Evolutionary conservation across 2,888 invertebrate species (phyloP).

Genomic region (Xestoiulus laeticollis): DNA sequence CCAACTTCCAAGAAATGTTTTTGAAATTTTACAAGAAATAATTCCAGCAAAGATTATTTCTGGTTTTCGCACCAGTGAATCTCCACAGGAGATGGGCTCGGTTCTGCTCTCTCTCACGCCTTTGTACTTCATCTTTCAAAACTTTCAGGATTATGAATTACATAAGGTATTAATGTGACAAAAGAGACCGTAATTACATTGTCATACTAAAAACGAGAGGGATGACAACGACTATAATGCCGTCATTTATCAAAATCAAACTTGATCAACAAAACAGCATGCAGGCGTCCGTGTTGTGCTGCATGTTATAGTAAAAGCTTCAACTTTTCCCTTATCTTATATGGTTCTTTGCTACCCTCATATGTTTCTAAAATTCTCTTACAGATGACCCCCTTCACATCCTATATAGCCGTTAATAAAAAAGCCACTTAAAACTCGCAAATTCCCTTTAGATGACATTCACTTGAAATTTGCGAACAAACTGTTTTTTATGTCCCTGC

Average conservation of each 20-base stretch:
- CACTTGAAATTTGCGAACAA: background rate
- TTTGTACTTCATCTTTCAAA: background rate
- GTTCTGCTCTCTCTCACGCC: background rate
- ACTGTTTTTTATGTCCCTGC: background rate
- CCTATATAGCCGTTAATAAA: background rate
- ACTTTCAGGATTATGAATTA: conserved; percentile 23
- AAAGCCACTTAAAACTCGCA: conserved; percentile 16
- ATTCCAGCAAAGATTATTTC: background rate
- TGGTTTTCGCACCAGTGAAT: background rate
- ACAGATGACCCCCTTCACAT: background rate
- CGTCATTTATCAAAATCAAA: conserved; percentile 30
- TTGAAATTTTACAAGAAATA: background rate
- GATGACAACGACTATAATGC: conserved; percentile 41
- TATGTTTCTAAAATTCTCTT: background rate
- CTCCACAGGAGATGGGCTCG: background rate
- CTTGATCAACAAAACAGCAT: conserved; percentile 12
- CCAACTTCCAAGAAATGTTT: background rate
- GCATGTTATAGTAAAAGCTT: background rate
- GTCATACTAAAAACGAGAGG: conserved; percentile 41
- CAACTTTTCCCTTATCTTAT: background rate
- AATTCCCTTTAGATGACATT: background rate
- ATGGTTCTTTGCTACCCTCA: background rate
- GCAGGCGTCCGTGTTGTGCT: background rate
- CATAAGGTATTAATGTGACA: conserved; percentile 41
- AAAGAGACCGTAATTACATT: conserved; percentile 31